Percentiles rank a stretch among this genome's conserved stretches.
Conservation (phyloP, 2,113 vertebrate species). For the Lophotis ruficrista region DNA sequence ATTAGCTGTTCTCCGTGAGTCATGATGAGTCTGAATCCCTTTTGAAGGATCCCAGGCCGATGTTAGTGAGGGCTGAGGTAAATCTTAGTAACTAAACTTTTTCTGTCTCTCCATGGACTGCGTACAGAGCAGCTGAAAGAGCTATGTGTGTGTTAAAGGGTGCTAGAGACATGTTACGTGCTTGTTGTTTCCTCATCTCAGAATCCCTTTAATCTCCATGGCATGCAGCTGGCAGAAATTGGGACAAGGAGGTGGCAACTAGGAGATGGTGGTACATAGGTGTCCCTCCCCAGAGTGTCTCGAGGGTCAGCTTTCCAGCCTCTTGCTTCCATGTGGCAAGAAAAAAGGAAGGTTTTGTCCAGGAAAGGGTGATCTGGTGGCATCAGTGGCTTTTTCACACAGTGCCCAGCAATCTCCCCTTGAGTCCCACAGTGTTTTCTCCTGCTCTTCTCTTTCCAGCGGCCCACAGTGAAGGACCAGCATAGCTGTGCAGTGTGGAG, state of each 20-base stretch:
- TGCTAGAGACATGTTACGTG: neutral
- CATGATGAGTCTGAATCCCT: neutral
- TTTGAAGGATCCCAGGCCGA: constrained; percentile 26
- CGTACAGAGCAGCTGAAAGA: neutral
- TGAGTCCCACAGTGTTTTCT: neutral
- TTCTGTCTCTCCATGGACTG: neutral
- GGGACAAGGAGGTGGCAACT: neutral
- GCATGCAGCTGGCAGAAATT: neutral
- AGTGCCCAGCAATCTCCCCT: neutral
- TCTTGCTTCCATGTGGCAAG: neutral
- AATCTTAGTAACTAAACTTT: neutral
- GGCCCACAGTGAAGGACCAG: neutral
- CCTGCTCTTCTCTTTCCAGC: neutral
- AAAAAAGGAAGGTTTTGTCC: neutral
- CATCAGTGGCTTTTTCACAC: neutral
- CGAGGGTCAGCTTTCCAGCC: neutral
- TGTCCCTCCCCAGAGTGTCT: neutral
- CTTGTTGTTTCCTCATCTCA: neutral
- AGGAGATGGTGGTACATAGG: neutral
- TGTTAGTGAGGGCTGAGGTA: neutral
- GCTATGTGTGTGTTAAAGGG: neutral
- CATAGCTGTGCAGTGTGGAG: neutral
- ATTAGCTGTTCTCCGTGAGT: constrained; percentile 25
- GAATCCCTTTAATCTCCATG: neutral
- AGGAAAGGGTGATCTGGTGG: neutral